Percentiles rank a stretch among this genome's conserved stretches.
Conservation (phyloP, 1,140 invertebrate species). For the Drosophila bipectinata region DNA sequence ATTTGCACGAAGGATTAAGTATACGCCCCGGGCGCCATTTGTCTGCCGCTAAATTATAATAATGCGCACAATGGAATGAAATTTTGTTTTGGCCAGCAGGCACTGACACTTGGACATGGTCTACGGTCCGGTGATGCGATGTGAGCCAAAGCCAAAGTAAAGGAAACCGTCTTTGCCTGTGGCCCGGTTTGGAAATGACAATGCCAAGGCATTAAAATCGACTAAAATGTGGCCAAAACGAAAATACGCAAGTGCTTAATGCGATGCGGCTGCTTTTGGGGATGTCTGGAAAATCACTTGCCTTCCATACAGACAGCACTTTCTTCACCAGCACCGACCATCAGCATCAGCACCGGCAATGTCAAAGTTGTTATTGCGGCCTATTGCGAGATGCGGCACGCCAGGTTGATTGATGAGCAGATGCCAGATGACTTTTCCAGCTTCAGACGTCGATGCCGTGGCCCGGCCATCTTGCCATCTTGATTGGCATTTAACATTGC, state of each 20-base stretch:
- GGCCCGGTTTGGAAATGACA: constrained; percentile 31
- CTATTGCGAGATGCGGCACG: constrained; percentile 33
- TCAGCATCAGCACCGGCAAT: constrained; percentile 15
- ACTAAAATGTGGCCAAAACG: constrained; percentile 49
- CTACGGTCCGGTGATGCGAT: constrained; percentile 4
- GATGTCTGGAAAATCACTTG: constrained; percentile 39
- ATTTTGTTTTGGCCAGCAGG: constrained; percentile 51
- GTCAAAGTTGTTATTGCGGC: constrained; percentile 48
- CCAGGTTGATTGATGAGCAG: constrained; percentile 68
- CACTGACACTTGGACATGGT: constrained; percentile 25
- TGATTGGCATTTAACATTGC: constrained; percentile 74
- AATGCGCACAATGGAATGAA: constrained; percentile 52
- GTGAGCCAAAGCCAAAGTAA: neutral
- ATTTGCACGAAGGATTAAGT: constrained; percentile 45
- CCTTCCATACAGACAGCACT: constrained; percentile 28
- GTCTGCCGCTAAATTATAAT: constrained; percentile 47
- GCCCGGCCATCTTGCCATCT: constrained; percentile 23
- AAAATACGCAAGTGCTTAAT: constrained; percentile 41
- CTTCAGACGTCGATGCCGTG: constrained; percentile 22
- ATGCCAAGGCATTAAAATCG: constrained; percentile 54
- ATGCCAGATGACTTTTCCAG: constrained; percentile 42
- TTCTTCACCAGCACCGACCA: constrained; percentile 23
- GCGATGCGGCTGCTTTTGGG: constrained; percentile 40
- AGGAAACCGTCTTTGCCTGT: constrained; percentile 14
- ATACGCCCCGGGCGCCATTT: constrained; percentile 25